Conservation (phyloP, 1,140 invertebrate species). For the Listronotus oregonensis region DNA sequence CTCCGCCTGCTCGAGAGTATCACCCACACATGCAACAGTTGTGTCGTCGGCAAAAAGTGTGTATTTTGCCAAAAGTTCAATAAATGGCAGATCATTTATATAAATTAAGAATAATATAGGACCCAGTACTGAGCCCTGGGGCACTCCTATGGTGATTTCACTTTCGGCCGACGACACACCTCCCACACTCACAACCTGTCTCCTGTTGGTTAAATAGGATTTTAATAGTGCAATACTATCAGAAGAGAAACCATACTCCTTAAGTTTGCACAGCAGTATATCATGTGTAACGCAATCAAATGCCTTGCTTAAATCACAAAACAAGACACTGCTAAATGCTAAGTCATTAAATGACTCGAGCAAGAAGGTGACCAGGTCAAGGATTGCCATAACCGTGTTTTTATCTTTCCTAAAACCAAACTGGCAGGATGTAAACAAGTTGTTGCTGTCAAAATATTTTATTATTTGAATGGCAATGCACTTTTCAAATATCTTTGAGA, state of each 20-base stretch:
- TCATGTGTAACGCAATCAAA: neutral
- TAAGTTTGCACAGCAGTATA: neutral
- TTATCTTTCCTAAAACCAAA: neutral
- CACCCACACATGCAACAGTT: neutral
- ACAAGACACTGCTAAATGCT: neutral
- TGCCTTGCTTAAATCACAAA: neutral
- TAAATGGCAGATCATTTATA: conserved; percentile 11
- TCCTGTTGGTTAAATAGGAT: conserved; percentile 1
- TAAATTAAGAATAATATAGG: conserved; percentile 10
- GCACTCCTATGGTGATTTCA: too few species aligned
- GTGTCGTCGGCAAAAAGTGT: conserved; percentile 17
- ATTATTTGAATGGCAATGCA: neutral
- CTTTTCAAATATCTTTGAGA: conserved; percentile 3
- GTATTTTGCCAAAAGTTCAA: neutral
- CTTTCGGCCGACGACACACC: neutral
- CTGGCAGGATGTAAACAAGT: neutral
- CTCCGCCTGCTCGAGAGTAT: neutral
- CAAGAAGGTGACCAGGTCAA: neutral
- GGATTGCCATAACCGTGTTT: neutral
- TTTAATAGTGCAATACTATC: neutral
- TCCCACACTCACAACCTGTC: conserved; percentile 1
- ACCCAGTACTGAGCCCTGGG: neutral
- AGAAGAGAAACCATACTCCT: neutral
- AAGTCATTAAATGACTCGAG: neutral
- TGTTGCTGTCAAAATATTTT: neutral